Evolutionary conservation across 2,888 invertebrate species (phyloP), one percentile per base, ranked within the genome.

Genomic region (Acrobasis repandana): DNA sequence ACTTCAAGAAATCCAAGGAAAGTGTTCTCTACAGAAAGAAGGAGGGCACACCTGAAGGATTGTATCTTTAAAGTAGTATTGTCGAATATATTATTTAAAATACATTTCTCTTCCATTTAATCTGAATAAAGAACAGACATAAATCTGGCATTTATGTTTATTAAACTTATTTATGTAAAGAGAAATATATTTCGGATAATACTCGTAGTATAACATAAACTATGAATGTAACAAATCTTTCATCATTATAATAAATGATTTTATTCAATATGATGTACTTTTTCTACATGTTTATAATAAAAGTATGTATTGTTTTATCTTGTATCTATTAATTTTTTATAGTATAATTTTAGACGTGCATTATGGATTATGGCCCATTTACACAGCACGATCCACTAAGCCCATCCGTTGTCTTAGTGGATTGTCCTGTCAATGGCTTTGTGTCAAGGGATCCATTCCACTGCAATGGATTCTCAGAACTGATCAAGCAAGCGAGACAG

Each of bases 1-100:
- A 99, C 89, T 99, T 99, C 86, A 97, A 98, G 86, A 99, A 99
- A 86, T 98, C 99, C 0, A 99, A 99, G 88, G 99, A 99, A 85
- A 99, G 98, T 90, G 99, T 99, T 34, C 93, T 99, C 56, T 99
- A 99, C 83, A 95, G 99, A 64, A 99, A 99, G 93, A 99, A 99
- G 83, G 99, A 99, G 93, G 99, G 99, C 68, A 99, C 99, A 52
- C 99, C 99, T 1, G 99, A 99, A 92, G 99, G 99, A 70, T 95
- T 99, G 61, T 99, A 99, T 93, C 94, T 99, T 81, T 99, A 97
- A 95, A 75, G 43, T 60, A 20, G 15, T 64, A 46, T 33, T 60
- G 11, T 38, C 14, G 10, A 1, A 11, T 11, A 38, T 38, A 14
- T 43, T 43, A n/a, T 43, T 38, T 38, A 38, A 54, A 54, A 54